Evolutionary conservation across 1,140 invertebrate genomes (phyloP).

Genomic region (Ceratina australensis): DNA sequence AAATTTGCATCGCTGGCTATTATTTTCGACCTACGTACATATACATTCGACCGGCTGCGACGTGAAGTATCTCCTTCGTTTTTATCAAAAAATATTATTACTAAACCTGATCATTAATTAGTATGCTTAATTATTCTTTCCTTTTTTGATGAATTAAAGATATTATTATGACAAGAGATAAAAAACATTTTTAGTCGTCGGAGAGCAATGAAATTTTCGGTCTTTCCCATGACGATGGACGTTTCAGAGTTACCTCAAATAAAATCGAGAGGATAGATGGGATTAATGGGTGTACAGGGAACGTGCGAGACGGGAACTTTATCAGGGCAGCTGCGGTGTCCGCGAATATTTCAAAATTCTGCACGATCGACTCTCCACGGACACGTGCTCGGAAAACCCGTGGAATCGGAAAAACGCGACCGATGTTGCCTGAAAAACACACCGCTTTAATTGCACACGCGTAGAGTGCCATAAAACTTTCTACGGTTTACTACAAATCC

Average conservation of each 20-base stretch:
- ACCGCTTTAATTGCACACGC: conserved; percentile 12
- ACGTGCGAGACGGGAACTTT: not conserved
- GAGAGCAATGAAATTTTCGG: not conserved
- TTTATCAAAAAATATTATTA: no score
- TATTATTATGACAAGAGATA: no score
- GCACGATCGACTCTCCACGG: not conserved
- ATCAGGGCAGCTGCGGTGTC: not conserved
- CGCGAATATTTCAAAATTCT: conserved; percentile 30
- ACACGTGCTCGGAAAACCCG: not conserved
- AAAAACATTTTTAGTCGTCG: no score
- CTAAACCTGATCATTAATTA: no score
- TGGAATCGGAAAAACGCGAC: not conserved
- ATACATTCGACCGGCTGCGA: not conserved
- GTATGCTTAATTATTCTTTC: no score
- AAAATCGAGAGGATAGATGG: not conserved
- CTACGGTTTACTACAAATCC: no score
- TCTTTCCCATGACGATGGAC: not conserved
- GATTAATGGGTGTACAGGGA: not conserved
- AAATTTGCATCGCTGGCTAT: conserved; percentile 29
- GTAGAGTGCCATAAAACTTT: not conserved
- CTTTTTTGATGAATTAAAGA: no score
- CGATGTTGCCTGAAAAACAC: no score
- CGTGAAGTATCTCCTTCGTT: not conserved
- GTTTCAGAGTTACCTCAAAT: not conserved
- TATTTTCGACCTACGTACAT: conserved; percentile 29